Percentiles rank a stretch among this genome's conserved stretches.
Evolutionary conservation across 2,797 vertebrate species (phyloP).

Genomic region (Eupleurogrammus muticus): DNA sequence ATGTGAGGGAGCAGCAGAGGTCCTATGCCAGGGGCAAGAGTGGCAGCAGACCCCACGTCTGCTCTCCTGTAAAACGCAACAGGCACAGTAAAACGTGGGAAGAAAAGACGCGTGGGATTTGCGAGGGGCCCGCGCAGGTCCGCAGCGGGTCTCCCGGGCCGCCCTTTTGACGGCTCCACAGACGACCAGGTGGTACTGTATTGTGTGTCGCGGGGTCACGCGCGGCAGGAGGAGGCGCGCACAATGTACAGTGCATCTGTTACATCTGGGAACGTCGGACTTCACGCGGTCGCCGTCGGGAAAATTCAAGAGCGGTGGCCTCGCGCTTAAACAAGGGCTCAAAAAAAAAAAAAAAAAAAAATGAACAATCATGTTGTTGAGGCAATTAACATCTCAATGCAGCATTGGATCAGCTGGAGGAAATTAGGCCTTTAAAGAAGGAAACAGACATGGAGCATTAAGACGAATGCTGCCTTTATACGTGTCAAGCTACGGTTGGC

Average conservation of each 20-base stretch:
- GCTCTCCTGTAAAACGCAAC: slow-evolving; percentile 73
- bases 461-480: background rate
- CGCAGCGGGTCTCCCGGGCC: slow-evolving; percentile 56
- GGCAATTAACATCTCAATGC: background rate
- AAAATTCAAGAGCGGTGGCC: background rate
- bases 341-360: too few species aligned
- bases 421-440: background rate
- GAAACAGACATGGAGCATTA: background rate
- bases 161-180: slow-evolving; percentile 50
- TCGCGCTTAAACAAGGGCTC: background rate
- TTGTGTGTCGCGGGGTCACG: slow-evolving; percentile 45
- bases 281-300: slow-evolving; percentile 4
- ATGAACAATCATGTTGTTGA: too few species aligned
- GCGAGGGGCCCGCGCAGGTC: slow-evolving; percentile 65
- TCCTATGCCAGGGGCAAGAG: slow-evolving; percentile 74
- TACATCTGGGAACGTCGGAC: slow-evolving; percentile 7
- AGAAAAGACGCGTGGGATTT: slow-evolving; percentile 74
- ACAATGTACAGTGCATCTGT: slow-evolving; percentile 55
- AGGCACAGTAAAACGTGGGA: slow-evolving; percentile 64
- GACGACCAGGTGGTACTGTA: slow-evolving; percentile 73
- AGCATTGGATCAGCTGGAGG: background rate
- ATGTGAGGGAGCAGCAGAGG: slow-evolving; percentile 56
- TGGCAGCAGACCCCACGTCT: slow-evolving; percentile 72
- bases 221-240: slow-evolving; percentile 22
- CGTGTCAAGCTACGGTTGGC: too few species aligned